A percentile compares a stretch with the other conserved stretches of the same genome.
phyloP scores from a whole-genome alignment of 2,113 vertebrate genomes.

The Archilochus colubris region DNA sequence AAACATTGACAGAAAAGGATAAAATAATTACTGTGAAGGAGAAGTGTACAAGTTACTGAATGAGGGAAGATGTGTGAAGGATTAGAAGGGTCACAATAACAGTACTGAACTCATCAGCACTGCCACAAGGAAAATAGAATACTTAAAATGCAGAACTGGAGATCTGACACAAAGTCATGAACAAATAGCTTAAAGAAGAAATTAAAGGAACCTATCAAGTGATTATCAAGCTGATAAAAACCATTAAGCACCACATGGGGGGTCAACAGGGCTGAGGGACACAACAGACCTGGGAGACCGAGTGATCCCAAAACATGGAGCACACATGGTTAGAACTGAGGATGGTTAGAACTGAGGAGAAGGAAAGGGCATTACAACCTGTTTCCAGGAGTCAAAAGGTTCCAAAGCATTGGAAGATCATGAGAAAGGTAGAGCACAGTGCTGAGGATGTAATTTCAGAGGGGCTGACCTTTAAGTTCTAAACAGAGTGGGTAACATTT shows the following conservation, averaged over 20 bases:
- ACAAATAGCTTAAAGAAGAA: background rate
- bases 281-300: background rate
- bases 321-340: fast-evolving
- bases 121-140: background rate
- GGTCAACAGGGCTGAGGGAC: background rate
- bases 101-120: background rate
- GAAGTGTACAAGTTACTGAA: background rate
- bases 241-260: background rate
- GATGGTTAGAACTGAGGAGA: background rate
- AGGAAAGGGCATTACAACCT: background rate
- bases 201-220: background rate
- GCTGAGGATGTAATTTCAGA: background rate
- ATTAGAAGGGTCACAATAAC: background rate
- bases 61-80: background rate
- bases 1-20: background rate
- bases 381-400: background rate
- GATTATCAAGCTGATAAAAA: background rate
- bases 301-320: background rate
- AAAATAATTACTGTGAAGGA: background rate
- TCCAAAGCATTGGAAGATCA: background rate
- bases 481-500: fast-evolving
- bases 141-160: background rate
- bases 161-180: background rate
- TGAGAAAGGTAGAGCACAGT: background rate
- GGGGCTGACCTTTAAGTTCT: background rate